Evolutionary conservation across 2,888 invertebrate species (phyloP).

Genomic region (Caenorhabditis doughertyi): DNA sequence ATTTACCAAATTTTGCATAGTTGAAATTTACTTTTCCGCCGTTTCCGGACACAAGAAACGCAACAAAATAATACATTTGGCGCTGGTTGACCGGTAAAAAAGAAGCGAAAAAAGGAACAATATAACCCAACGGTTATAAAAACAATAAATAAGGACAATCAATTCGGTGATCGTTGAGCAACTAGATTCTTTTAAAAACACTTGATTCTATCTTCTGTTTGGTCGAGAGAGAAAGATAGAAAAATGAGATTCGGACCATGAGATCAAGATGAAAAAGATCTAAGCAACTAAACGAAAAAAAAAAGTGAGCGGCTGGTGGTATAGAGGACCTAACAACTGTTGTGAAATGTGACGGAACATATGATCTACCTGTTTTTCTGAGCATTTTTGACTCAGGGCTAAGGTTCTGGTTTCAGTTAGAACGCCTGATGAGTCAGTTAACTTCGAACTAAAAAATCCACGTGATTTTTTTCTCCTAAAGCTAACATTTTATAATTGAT

Average conservation of each 20-base stretch:
- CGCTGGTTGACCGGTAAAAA: background rate
- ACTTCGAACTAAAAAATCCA: too few relatives aligned
- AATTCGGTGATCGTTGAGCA: background rate
- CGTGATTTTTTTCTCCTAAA: too few relatives aligned
- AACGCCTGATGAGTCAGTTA: background rate
- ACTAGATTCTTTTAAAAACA: background rate
- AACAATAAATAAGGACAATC: too few relatives aligned
- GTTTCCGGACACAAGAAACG: too few relatives aligned
- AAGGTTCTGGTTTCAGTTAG: background rate
- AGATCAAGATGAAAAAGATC: conserved; percentile 28
- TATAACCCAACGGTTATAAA: background rate
- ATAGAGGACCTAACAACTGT: conserved; percentile 34
- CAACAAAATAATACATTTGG: too few relatives aligned
- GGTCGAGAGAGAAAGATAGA: conserved; percentile 1
- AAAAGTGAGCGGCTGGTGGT: background rate
- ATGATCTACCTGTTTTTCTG: conserved; percentile 52
- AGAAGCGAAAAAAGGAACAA: background rate
- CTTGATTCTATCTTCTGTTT: conserved; percentile 1
- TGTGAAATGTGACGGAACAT: conserved; percentile 57
- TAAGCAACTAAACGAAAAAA: background rate
- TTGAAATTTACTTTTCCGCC: too few relatives aligned
- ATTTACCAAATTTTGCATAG: too few relatives aligned
- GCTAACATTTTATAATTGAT: too few relatives aligned
- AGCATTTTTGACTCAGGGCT: background rate
- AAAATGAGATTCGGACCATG: conserved; percentile 10